phyloP scores from a whole-genome alignment of 2,888 invertebrate genomes.

The Crematogaster levior region DNA sequence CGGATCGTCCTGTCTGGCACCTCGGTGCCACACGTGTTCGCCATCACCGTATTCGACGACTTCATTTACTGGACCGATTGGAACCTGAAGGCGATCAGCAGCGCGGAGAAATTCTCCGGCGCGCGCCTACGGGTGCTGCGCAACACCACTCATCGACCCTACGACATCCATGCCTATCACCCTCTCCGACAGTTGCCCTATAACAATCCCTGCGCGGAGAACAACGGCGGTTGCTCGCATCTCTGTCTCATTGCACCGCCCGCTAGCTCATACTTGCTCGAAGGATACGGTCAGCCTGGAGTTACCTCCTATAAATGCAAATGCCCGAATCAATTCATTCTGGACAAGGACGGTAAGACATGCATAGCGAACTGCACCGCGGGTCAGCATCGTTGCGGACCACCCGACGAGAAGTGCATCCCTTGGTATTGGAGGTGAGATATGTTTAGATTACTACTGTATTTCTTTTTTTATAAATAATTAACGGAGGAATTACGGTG shows the following conservation, averaged over 20 bases:
- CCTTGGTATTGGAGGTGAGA: slow-evolving; percentile 93
- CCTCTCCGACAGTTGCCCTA: slow-evolving; percentile 94
- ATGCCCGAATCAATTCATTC: slow-evolving; percentile 97
- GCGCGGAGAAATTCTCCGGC: slow-evolving; percentile 97
- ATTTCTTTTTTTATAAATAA: background rate
- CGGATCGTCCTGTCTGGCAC: slow-evolving; percentile 93
- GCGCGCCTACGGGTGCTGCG: slow-evolving; percentile 91
- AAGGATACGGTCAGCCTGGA: slow-evolving; percentile 93
- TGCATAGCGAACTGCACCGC: slow-evolving; percentile 98
- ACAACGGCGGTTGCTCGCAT: slow-evolving; percentile 98
- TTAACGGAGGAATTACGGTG: background rate
- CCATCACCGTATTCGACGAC: slow-evolving; percentile 97
- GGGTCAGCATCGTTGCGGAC: slow-evolving; percentile 93
- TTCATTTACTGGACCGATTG: slow-evolving; percentile 99
- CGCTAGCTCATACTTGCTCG: slow-evolving; percentile 91
- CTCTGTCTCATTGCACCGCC: slow-evolving; percentile 96
- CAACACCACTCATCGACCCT: slow-evolving; percentile 97
- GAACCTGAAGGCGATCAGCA: slow-evolving; percentile 97
- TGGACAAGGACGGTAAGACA: slow-evolving; percentile 93
- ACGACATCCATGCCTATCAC: slow-evolving; percentile 97
- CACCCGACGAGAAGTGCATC: slow-evolving; percentile 90
- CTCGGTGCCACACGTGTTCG: slow-evolving; percentile 97
- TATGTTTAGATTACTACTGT: slow-evolving; percentile 66
- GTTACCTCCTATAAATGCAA: slow-evolving; percentile 93
- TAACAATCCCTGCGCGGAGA: slow-evolving; percentile 95